Evolutionary conservation across 1,140 invertebrate species (phyloP).

Genomic region (Sminthurides bifidus): DNA sequence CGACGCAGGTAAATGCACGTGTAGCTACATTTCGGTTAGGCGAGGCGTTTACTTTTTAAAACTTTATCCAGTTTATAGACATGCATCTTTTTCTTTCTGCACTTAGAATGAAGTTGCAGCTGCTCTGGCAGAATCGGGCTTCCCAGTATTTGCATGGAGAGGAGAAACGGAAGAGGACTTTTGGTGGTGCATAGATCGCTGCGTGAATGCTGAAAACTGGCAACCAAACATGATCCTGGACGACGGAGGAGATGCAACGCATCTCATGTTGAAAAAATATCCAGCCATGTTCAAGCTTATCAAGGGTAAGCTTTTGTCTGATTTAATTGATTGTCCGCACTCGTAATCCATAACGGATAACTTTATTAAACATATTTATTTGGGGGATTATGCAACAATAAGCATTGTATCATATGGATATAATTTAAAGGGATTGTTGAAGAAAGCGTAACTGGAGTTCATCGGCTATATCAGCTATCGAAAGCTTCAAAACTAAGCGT

Average conservation of each 20-base stretch:
- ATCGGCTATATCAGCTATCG: constrained; percentile 88
- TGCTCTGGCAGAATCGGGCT: constrained; percentile 79
- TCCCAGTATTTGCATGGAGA: constrained; percentile 87
- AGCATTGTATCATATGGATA: no score
- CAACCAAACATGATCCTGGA: constrained; percentile 98
- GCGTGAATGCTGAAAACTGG: constrained; percentile 82
- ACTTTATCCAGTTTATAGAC: neutral
- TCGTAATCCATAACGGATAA: no score
- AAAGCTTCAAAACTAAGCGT: constrained; percentile 87
- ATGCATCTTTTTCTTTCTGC: constrained; percentile 18
- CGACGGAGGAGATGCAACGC: constrained; percentile 81
- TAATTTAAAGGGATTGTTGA: constrained; percentile 75
- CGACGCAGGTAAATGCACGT: constrained; percentile 59
- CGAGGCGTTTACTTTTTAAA: neutral
- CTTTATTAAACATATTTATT: no score
- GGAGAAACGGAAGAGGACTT: constrained; percentile 95
- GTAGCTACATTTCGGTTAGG: neutral
- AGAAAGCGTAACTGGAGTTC: constrained; percentile 94
- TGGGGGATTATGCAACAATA: no score
- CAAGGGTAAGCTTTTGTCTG: no score
- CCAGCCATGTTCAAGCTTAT: constrained; percentile 89
- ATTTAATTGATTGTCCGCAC: no score
- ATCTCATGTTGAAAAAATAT: constrained; percentile 89
- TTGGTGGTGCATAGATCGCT: constrained; percentile 97
- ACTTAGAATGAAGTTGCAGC: constrained; percentile 87